phyloP scores from a whole-genome alignment of 1,140 invertebrate species.

The Formica selysi region DNA sequence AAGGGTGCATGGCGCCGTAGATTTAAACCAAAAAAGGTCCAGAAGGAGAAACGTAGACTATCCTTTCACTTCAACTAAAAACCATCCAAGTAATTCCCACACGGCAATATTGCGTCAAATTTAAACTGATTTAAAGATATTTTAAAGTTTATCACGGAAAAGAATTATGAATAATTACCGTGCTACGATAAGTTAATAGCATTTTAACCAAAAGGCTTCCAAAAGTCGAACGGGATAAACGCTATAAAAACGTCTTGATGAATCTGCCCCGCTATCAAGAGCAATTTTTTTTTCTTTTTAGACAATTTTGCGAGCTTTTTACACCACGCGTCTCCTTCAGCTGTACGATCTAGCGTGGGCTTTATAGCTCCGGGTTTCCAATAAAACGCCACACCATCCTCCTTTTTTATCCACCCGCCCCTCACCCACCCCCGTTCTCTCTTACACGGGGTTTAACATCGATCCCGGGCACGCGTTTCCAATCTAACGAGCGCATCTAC shows the following conservation, averaged over 20 bases:
- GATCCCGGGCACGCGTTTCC: slow-evolving; percentile 74
- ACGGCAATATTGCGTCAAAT: background rate
- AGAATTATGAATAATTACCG: slow-evolving; percentile 10
- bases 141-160: background rate
- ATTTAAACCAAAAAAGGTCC: slow-evolving; percentile 72
- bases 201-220: background rate
- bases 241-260: slow-evolving; percentile 32
- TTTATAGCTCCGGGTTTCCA: slow-evolving; percentile 67
- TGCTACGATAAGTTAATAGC: background rate
- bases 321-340: slow-evolving; percentile 11
- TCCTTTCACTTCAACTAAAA: slow-evolving; percentile 5
- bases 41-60: slow-evolving; percentile 46
- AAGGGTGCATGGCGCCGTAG: slow-evolving; percentile 70
- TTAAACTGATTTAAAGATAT: slow-evolving; percentile 11
- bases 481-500: slow-evolving; percentile 84
- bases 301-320: slow-evolving; percentile 30
- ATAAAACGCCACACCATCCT: slow-evolving; percentile 73
- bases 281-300: slow-evolving; percentile 38
- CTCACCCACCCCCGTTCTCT: slow-evolving; percentile 11
- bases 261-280: background rate
- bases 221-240: background rate
- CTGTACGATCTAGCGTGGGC: slow-evolving; percentile 38
- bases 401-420: slow-evolving; percentile 57
- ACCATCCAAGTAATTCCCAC: slow-evolving; percentile 25
- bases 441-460: slow-evolving; percentile 65